Conservation (phyloP, 2,888 invertebrate species). For the Aleiodes leptofemur region DNA sequence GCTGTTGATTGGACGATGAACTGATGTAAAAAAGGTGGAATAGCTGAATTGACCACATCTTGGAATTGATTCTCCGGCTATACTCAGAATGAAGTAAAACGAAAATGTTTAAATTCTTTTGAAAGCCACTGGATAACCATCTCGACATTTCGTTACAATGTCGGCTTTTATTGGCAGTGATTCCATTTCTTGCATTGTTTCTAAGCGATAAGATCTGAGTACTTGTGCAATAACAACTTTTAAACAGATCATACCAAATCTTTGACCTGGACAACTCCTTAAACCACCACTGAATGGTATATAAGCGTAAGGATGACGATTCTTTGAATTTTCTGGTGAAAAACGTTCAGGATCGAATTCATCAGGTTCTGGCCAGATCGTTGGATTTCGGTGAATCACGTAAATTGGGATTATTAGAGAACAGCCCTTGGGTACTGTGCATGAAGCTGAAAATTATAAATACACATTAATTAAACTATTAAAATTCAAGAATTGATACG, state of each 20-base stretch:
- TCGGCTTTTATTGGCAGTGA: conserved; percentile 53
- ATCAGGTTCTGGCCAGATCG: conserved; percentile 58
- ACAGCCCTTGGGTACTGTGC: conserved; percentile 58
- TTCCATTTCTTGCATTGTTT: conserved; percentile 45
- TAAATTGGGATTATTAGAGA: conserved; percentile 53
- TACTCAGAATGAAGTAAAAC: background rate
- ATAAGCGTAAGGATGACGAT: conserved; percentile 57
- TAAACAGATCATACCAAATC: conserved; percentile 57
- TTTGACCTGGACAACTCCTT: conserved; percentile 53
- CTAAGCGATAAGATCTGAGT: conserved; percentile 52
- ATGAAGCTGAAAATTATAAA: conserved; percentile 47
- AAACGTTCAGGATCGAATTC: conserved; percentile 61
- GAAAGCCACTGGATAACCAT: conserved; percentile 55
- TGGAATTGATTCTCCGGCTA: no score
- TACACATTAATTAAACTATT: background rate
- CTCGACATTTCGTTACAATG: conserved; percentile 54
- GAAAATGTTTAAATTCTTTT: conserved; percentile 20
- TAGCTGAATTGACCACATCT: no score
- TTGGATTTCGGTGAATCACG: conserved; percentile 55
- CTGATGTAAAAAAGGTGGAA: no score
- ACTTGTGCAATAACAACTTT: conserved; percentile 59
- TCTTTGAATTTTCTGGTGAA: conserved; percentile 55
- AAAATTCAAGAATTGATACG: background rate
- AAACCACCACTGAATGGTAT: conserved; percentile 57
- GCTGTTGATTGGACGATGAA: no score